These are phyloP conservation scores for Muscidifurax raptorellus DNA, from an alignment of 1,140 invertebrate species.

Conservation along the genomic window DNA sequence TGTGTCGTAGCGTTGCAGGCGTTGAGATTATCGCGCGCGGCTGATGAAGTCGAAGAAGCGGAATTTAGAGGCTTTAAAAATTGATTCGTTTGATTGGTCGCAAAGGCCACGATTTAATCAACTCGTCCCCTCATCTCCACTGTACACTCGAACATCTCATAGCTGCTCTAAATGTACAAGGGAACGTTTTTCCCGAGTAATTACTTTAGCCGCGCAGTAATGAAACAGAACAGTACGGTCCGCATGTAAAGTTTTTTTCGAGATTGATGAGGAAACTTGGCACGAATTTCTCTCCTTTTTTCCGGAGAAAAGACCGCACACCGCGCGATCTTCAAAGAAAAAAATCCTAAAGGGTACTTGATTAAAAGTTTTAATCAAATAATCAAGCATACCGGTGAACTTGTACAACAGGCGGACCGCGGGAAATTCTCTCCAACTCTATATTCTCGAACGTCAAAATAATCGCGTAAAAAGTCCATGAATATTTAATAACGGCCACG, in stretches of 20 bases:
- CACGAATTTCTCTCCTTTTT: conserved; percentile 1
- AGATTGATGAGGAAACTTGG: conserved; percentile 49
- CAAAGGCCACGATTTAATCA: neutral
- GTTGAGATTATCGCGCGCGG: neutral
- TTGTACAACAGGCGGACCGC: neutral
- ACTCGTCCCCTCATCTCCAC: neutral
- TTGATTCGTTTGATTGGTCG: too few species aligned
- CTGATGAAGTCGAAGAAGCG: neutral
- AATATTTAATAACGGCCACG: conserved; percentile 60
- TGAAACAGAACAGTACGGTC: conserved; percentile 11
- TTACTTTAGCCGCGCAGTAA: conserved; percentile 5
- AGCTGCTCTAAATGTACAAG: neutral
- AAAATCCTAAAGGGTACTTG: conserved; percentile 23
- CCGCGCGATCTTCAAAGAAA: neutral
- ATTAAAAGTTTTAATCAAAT: conserved; percentile 48
- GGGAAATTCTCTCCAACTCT: neutral
- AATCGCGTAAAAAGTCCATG: conserved; percentile 54
- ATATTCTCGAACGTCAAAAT: conserved; percentile 19
- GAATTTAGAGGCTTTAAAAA: too few species aligned
- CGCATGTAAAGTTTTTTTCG: conserved; percentile 28
- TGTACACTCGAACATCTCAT: neutral
- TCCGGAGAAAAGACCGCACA: neutral
- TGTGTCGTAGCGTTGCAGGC: neutral
- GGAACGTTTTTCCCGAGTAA: conserved; percentile 20
- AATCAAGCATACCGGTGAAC: neutral